Conservation (phyloP, 2,797 vertebrate species). For the Ctenochaetus hawaiiensis region DNA sequence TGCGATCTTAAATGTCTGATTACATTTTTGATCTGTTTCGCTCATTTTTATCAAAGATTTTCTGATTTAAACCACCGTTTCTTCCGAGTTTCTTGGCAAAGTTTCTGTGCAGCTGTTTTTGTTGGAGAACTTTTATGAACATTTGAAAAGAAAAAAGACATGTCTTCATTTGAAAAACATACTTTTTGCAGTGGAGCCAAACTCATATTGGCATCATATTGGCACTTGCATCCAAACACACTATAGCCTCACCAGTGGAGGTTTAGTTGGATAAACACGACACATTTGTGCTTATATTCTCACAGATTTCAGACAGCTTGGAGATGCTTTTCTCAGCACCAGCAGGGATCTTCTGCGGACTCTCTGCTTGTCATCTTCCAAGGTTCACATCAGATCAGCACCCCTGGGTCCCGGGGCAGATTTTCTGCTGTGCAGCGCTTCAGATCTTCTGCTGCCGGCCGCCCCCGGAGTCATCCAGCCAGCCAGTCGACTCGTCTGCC, state of each 20-base stretch:
- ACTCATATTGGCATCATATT: too few species aligned
- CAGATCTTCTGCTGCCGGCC: conserved; percentile 9
- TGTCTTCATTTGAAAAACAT: too few species aligned
- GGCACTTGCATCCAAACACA: too few species aligned
- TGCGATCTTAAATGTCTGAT: too few species aligned
- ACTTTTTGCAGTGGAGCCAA: too few species aligned
- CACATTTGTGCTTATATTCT: background rate
- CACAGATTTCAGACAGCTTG: conserved; percentile 7
- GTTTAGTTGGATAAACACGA: conserved; percentile 1
- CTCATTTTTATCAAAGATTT: too few species aligned
- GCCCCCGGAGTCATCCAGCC: conserved; percentile 21
- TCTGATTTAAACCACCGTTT: too few species aligned
- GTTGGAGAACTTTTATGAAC: too few species aligned
- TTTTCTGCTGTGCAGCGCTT: conserved; percentile 22
- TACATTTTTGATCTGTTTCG: too few species aligned
- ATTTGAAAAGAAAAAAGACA: too few species aligned
- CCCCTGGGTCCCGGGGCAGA: background rate
- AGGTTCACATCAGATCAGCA: conserved; percentile 10
- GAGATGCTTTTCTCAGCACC: conserved; percentile 7
- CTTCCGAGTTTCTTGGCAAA: too few species aligned
- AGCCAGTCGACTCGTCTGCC: conserved; percentile 1
- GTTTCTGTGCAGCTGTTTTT: too few species aligned
- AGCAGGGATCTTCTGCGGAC: conserved; percentile 15
- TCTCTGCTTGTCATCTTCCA: conserved; percentile 31
- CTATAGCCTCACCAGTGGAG: background rate